Conservation (phyloP, 2,888 invertebrate genomes). For the Blera fallax region DNA sequence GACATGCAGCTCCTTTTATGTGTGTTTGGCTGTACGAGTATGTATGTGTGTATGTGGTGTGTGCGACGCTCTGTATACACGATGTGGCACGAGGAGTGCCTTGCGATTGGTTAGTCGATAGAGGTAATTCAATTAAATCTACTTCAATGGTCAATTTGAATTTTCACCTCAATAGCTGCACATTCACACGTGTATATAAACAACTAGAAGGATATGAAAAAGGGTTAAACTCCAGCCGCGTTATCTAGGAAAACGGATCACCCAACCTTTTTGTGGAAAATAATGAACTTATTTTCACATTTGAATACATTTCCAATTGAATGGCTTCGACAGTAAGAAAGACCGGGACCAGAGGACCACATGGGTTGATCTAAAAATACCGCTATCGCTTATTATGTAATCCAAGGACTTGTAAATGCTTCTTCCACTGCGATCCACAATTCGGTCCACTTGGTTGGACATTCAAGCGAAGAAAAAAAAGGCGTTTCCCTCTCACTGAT, state of each 20-base stretch:
- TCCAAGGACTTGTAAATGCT: slow-evolving; percentile 53
- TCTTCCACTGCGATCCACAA: slow-evolving; percentile 70
- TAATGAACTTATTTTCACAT: slow-evolving; percentile 71
- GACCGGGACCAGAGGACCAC: no score
- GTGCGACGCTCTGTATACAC: not conserved
- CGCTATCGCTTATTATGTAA: slow-evolving; percentile 54
- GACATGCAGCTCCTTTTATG: slow-evolving; percentile 6
- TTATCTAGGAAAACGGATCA: slow-evolving; percentile 43
- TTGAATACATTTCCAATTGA: slow-evolving; percentile 72
- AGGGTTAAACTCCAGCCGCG: slow-evolving; percentile 12
- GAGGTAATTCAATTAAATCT: slow-evolving; percentile 72
- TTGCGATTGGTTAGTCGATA: slow-evolving; percentile 38
- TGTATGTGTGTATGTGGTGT: not conserved
- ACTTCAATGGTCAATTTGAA: slow-evolving; percentile 71
- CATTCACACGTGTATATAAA: not conserved
- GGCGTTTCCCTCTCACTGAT: slow-evolving; percentile 63
- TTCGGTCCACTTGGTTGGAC: slow-evolving; percentile 52
- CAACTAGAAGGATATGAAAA: slow-evolving; percentile 5
- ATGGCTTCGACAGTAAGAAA: slow-evolving; percentile 24
- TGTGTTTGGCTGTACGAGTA: no score
- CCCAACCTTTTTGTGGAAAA: slow-evolving; percentile 32
- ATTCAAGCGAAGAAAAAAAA: slow-evolving; percentile 1
- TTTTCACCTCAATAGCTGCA: slow-evolving; percentile 71
- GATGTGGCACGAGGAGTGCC: slow-evolving; percentile 19
- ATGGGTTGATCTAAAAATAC: slow-evolving; percentile 58